Base-by-base conservation (phyloP, 2,797 vertebrate genomes). In the Urocyon cinereoargenteus region DNA sequence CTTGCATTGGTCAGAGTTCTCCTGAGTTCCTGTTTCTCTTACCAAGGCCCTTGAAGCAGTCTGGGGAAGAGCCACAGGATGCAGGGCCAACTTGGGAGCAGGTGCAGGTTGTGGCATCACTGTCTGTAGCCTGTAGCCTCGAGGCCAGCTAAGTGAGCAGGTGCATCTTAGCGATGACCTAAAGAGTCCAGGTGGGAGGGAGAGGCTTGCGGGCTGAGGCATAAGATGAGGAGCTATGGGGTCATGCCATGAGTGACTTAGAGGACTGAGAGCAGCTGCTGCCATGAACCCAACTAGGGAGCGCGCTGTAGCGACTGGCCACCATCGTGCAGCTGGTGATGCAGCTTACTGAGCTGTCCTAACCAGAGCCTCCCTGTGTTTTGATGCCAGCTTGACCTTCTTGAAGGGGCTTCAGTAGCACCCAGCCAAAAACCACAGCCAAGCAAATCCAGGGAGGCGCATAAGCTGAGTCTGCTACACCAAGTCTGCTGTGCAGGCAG, bases 321-420 rank as follows among this genome's bases (percentile, higher is more conserved):
- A 75, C 15, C 57, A 26, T 51, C 18, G 10, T 0, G 19, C 83
- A 96, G 51, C 11, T 40, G 62, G 51, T 57, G 68, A 86, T 53
- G 88, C 45, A 84, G 55, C 36, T 34, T 61, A 73, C 82, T 22
- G 75, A 79, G 2, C 11, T 18, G 49, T 93, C 75, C 77, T 70
- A 45, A 73, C 31, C 7, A 45, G 34, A 90, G 28, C 15, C 5
- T 61, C 51, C 78, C 66, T 19, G 14, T 22, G 70, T 64, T 66
- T 34, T 36, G 19, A 8, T 59, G 66, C 75, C 19, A 70, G 72
- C 36, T 40, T 88, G 77, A 72, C 61, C 68, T 95, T 88, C 31
- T 49, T 28, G 24, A 13, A 24, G 18, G 9, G 5, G 70, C 84
- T 86, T 89, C 34, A 72, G 13, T 9, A 61, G 28, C 28, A 8